These are phyloP conservation scores for Xiphophorus couchianus DNA, from an alignment of 2,113 vertebrate genomes.

Conservation along the genomic window DNA sequence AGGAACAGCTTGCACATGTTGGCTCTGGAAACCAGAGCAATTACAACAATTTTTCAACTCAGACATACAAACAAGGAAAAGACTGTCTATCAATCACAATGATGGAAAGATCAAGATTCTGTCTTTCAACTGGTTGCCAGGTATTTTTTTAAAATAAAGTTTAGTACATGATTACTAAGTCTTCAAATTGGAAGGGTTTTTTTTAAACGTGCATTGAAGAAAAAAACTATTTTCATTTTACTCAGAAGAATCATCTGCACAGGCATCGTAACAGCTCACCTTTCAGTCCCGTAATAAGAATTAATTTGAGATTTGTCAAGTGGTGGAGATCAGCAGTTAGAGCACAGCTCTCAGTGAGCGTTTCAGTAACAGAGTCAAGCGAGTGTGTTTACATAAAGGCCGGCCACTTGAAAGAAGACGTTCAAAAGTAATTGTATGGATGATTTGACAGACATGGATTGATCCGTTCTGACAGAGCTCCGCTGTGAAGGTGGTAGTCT, in stretches of 20 bases:
- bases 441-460: constrained; percentile 10
- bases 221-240: constrained; percentile 6
- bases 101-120: neutral
- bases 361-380: neutral
- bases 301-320: neutral
- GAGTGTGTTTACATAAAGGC: constrained; percentile 3
- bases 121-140: constrained; percentile 10
- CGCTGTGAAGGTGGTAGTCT: constrained; percentile 13
- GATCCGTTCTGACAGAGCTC: constrained; percentile 13
- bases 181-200: neutral
- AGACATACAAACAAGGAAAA: neutral
- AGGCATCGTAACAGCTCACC: constrained; percentile 1
- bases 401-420: constrained; percentile 3
- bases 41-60: constrained; percentile 11
- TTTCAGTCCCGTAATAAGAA: constrained; percentile 1
- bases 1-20: constrained; percentile 28
- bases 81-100: neutral
- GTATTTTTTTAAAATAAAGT: neutral
- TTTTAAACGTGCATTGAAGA: neutral
- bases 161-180: neutral
- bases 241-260: constrained; percentile 3
- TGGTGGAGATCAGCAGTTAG: neutral
- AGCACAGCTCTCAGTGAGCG: neutral
- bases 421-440: constrained; percentile 8
- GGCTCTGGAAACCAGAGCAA: constrained; percentile 9